phyloP scores from a whole-genome alignment of 1,140 invertebrate genomes.

The Solenopsis invicta region DNA sequence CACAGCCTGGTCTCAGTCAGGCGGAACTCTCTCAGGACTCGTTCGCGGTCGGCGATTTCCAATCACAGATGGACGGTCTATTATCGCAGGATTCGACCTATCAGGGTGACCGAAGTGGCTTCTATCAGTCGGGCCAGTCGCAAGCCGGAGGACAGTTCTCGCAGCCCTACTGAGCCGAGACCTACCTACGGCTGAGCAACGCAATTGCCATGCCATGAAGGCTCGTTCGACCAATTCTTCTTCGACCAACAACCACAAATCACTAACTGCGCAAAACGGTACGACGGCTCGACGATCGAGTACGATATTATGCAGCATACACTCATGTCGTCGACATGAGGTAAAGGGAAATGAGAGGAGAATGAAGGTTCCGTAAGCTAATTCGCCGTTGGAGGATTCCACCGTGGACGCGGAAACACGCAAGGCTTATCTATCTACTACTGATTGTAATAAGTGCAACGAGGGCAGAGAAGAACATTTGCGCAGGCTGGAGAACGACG shows the following conservation, averaged over 20 bases:
- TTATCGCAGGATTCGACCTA: conserved; percentile 98
- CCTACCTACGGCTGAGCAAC: conserved; percentile 83
- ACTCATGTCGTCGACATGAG: conserved; percentile 79
- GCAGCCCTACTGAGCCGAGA: conserved; percentile 88
- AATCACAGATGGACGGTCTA: conserved; percentile 97
- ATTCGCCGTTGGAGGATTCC: conserved; percentile 49
- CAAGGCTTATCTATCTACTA: conserved; percentile 52
- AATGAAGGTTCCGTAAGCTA: conserved; percentile 57
- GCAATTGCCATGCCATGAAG: conserved; percentile 86
- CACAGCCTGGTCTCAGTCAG: conserved; percentile 91
- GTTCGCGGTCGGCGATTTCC: conserved; percentile 94
- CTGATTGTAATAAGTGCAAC: conserved; percentile 65
- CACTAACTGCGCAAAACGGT: conserved; percentile 85
- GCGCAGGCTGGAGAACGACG: conserved; percentile 65
- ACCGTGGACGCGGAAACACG: conserved; percentile 33
- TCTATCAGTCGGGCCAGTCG: conserved; percentile 89
- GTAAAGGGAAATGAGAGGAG: conserved; percentile 66
- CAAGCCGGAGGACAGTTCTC: conserved; percentile 88
- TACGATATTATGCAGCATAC: conserved; percentile 75
- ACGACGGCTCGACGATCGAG: conserved; percentile 82
- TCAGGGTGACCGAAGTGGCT: conserved; percentile 92
- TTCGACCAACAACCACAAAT: conserved; percentile 85
- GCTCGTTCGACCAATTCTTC: conserved; percentile 86
- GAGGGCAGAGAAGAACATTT: conserved; percentile 32
- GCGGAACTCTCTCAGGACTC: conserved; percentile 95